These are phyloP conservation scores for Drosophila merina DNA, from an alignment of 2,888 invertebrate species.

Conservation along the genomic window DNA sequence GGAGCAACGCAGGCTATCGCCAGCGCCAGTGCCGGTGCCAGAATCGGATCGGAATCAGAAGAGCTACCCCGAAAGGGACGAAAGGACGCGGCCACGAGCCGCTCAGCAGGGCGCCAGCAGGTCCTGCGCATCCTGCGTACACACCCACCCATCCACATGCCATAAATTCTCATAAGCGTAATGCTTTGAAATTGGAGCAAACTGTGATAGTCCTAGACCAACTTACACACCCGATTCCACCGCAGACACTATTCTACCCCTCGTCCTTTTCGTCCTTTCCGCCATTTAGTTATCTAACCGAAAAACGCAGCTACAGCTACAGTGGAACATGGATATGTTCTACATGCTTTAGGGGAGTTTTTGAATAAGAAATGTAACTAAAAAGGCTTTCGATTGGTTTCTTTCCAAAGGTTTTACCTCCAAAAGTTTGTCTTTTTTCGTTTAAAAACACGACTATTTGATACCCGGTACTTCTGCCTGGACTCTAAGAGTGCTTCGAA, in stretches of 20 bases:
- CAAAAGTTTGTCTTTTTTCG: no score
- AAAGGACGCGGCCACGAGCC: conserved; percentile 31
- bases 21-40: conserved; percentile 2
- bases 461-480: no score
- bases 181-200: conserved; percentile 78
- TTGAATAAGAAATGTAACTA: not conserved
- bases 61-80: conserved; percentile 25
- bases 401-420: not conserved
- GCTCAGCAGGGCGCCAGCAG: conserved; percentile 44
- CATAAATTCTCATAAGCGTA: conserved; percentile 80
- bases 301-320: conserved; percentile 8
- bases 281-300: conserved; percentile 38
- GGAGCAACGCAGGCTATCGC: conserved; percentile 6
- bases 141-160: conserved; percentile 45
- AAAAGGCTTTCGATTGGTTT: not conserved
- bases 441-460: not conserved
- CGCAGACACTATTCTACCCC: conserved; percentile 20
- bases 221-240: conserved; percentile 33
- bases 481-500: not conserved
- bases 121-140: conserved; percentile 35
- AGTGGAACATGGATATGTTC: not conserved
- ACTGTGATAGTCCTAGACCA: conserved; percentile 47
- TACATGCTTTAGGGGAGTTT: not conserved
- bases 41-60: conserved; percentile 32
- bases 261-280: not conserved